Evolutionary conservation across 1,140 invertebrate genomes (phyloP).

Genomic region (Drosophila pseudoobscura): DNA sequence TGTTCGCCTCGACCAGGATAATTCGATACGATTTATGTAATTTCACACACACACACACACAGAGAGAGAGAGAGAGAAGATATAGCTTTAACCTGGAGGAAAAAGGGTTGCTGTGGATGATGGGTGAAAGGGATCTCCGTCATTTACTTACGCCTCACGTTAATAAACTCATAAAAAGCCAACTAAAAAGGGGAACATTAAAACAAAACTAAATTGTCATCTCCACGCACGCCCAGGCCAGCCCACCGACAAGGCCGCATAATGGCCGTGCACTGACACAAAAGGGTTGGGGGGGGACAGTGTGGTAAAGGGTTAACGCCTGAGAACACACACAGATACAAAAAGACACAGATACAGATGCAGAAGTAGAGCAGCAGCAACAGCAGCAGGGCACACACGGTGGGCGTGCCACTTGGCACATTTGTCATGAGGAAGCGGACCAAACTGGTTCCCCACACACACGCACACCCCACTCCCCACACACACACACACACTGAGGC

Average conservation of each 20-base stretch:
- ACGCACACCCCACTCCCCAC: neutral
- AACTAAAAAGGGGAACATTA: slow-evolving; percentile 66
- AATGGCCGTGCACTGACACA: slow-evolving; percentile 36
- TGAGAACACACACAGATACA: slow-evolving; percentile 14
- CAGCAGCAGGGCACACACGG: slow-evolving; percentile 29
- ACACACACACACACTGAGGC: neutral
- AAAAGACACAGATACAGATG: slow-evolving; percentile 17
- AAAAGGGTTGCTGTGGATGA: slow-evolving; percentile 25
- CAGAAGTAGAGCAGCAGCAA: neutral
- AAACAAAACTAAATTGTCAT: slow-evolving; percentile 82
- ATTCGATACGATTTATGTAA: no score
- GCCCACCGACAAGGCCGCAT: slow-evolving; percentile 60
- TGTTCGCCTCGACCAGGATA: no score
- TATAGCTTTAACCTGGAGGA: neutral
- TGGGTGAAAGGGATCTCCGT: slow-evolving; percentile 19
- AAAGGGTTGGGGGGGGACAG: neutral
- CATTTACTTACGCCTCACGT: slow-evolving; percentile 48
- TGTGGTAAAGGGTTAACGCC: slow-evolving; percentile 37
- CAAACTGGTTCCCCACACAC: slow-evolving; percentile 49
- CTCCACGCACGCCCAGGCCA: slow-evolving; percentile 54
- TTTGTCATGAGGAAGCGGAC: slow-evolving; percentile 75
- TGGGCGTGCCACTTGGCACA: slow-evolving; percentile 66
- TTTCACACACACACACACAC: neutral
- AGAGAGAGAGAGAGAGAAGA: neutral
- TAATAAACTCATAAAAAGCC: slow-evolving; percentile 82